Base-by-base conservation (phyloP, 2,888 invertebrate genomes). In the Aquatica leii region DNA sequence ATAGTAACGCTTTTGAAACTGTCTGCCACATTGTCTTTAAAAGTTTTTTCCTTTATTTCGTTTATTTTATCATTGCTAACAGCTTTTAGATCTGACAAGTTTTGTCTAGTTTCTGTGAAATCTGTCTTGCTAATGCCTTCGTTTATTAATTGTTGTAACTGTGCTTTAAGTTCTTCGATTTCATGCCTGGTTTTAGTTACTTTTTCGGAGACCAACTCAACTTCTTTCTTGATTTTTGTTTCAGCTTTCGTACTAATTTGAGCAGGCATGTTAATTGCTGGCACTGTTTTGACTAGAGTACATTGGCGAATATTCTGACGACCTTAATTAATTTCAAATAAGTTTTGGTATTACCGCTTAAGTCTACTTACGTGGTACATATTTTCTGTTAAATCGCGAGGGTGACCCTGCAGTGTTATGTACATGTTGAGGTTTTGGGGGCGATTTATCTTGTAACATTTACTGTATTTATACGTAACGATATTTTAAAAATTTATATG, bases 131-230 rank as follows among this genome's bases (percentile, higher is more conserved):
- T 68, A 49, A 72, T 70, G 43, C 76, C 78, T 43, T 68, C 65
- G 56, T 72, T 74, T 17, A 82, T 76, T 24, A 81, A 66, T 61
- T 73, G 73, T 69, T 79, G 72, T 49, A 81, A 68, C 70, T 81
- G 78, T 12, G 71, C 71, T 69, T 78, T 80, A 24, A 81, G 65
- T 53, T 74, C 68, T 69, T 79, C 79, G 50, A 81, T 79, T 74
- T 81, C 79, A 55, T 73, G 73, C 65, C 74, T 77, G 15, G 79
- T 78, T 67, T 78, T 73, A 41, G 69, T 68, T 37, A 78, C 74
- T 67, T 74, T 71, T 55, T 73, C 66, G 46, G 64, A 69, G n/a
- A 77, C 59, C 35, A 59, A 37, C n/a, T 59, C 56, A 1, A 46
- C 53, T 41, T 66, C 66, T 34, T 40, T 56, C n/a, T 17, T 24